Evolutionary conservation across 37 sponge, comb jelly and placozoan species (phyloP), one percentile per base, ranked within the genome.

Genomic region (Beroe forskalii): DNA sequence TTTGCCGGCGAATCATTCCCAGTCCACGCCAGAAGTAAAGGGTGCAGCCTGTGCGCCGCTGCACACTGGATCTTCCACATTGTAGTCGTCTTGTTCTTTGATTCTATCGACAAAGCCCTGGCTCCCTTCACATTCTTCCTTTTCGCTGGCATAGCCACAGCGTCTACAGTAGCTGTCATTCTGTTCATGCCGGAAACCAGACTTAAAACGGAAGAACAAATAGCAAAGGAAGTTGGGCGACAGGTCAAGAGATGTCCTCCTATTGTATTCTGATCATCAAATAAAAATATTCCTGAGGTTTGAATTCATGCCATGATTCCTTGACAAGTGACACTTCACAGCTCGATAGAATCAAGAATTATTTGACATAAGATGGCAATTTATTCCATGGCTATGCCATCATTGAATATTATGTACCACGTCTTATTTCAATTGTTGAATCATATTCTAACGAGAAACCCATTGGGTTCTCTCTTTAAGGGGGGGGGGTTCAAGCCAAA

Each of bases 71-170:
- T 72, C 1, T 72, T 19, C 39, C 31, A 39, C 39, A 6, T 72
- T 23, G 20, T 72, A 4, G 14, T 14, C 39, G 39, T 72, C 6
- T 39, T 72, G 37, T 36, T 39, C 2, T 72, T 36, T 39, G 66
- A 63, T 30, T 28, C 66, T 24, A 20, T 63, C 20, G 3, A 32
- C 12, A 72, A 30, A 35, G 12, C 36, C 20, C 36, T 72, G 19
- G 1, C 28, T 22, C 75, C 75, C 38, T 20, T 35, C 38, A 32
- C 75, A 17, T 72, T 72, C 75, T 72, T 72, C 39, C 75, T 72
- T 39, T 72, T 35, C 75, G 33, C 30, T 23, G 39, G 31, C 8
- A 32, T 72, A 6, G 4, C 2, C 40, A 1, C 33, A 39, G 37
- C 33, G 4, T 72, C 40, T 8, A 4, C 33, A 30, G 9, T 72